Evolutionary conservation across 2,113 vertebrate genomes (phyloP).

Genomic region (Microtus oregoni): DNA sequence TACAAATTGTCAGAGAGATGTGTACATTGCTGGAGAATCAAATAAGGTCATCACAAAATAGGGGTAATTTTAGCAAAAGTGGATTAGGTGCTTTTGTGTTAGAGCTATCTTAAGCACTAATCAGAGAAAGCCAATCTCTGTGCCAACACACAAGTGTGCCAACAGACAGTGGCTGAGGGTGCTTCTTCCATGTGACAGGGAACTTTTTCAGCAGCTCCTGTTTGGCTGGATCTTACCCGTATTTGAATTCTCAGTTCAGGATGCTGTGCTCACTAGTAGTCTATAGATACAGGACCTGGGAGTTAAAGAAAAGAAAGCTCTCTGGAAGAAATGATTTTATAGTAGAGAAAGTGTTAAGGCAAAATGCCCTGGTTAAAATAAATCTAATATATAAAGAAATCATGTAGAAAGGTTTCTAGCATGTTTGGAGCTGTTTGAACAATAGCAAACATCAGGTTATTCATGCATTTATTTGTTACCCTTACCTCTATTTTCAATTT

Average conservation of each 20-base stretch:
- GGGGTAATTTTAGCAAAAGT: not conserved
- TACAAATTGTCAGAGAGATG: not conserved
- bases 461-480: not conserved
- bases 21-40: not conserved
- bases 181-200: not conserved
- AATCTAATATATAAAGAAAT: not conserved
- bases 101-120: not conserved
- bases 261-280: not conserved
- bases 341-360: not conserved
- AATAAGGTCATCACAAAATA: not conserved
- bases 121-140: not conserved
- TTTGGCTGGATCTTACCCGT: not conserved
- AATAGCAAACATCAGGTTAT: not conserved
- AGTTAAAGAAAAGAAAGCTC: not conserved
- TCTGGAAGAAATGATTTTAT: not conserved
- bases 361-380: not conserved
- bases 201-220: not conserved
- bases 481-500: not conserved
- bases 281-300: fast-evolving
- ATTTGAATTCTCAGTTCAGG: not conserved
- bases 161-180: not conserved
- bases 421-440: not conserved
- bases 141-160: no score
- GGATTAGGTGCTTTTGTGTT: not conserved
- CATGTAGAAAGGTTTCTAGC: not conserved